Percentiles rank a stretch among this genome's conserved stretches.
These are phyloP conservation scores for Sphaerodactylus townsendi DNA, from an alignment of 2,113 vertebrate species.

Conservation along the genomic window DNA sequence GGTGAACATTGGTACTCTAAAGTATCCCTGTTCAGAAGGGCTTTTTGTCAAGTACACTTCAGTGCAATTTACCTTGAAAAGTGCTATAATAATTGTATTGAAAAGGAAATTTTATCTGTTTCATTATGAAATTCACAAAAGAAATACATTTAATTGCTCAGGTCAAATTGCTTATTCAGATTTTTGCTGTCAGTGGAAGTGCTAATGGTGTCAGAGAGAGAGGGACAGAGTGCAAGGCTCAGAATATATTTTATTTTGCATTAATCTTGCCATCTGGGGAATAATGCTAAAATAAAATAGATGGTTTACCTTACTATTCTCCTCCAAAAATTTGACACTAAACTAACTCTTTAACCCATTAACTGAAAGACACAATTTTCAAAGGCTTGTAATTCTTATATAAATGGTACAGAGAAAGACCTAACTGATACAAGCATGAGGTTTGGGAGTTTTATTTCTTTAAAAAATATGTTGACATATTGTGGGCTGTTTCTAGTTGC, in stretches of 20 bases:
- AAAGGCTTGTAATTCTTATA: too few species aligned
- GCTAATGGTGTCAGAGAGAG: constrained; percentile 41
- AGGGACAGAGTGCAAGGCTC: constrained; percentile 19
- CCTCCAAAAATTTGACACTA: constrained; percentile 62
- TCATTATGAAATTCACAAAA: constrained; percentile 33
- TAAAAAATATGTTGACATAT: too few species aligned
- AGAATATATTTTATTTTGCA: constrained; percentile 54
- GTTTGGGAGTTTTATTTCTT: background rate
- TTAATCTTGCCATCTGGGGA: constrained; percentile 65
- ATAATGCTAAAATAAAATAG: constrained; percentile 63
- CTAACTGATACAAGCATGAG: too few species aligned
- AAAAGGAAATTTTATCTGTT: constrained; percentile 46
- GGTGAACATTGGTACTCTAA: background rate
- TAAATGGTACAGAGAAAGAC: too few species aligned
- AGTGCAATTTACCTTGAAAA: constrained; percentile 27
- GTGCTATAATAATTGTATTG: constrained; percentile 25
- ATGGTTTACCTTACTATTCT: constrained; percentile 53
- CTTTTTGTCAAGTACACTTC: constrained; percentile 35
- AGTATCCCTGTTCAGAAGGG: constrained; percentile 15
- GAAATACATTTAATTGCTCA: constrained; percentile 36
- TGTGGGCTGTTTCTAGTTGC: too few species aligned
- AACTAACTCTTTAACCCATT: constrained; percentile 48
- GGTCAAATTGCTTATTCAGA: constrained; percentile 23
- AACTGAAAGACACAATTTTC: constrained; percentile 39
- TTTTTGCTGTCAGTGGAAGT: constrained; percentile 14